These are phyloP conservation scores for Aradophagus sp. DNA, from an alignment of 1,140 invertebrate species.

Conservation along the genomic window DNA sequence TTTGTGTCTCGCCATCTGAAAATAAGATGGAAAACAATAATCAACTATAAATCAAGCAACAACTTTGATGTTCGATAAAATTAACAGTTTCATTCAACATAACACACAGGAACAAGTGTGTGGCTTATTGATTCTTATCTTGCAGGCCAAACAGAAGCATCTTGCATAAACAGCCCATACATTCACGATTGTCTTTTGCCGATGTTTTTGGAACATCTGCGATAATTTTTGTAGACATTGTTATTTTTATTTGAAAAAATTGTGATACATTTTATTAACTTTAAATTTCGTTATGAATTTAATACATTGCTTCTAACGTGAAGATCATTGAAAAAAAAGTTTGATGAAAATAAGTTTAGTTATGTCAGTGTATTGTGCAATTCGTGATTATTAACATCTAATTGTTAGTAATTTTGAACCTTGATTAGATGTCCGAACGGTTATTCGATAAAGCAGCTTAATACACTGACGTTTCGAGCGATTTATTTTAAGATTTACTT, in stretches of 20 bases:
- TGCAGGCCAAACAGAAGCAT: no score
- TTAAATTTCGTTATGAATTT: background rate
- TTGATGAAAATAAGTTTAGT: background rate
- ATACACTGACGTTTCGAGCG: constrained; percentile 29
- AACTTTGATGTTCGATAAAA: no score
- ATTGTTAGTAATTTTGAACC: constrained; percentile 17
- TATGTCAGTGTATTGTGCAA: constrained; percentile 2
- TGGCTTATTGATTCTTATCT: background rate
- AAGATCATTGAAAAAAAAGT: background rate
- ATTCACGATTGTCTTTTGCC: no score
- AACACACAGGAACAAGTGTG: no score
- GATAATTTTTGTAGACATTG: no score
- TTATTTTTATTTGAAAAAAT: no score
- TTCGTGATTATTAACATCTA: constrained; percentile 3
- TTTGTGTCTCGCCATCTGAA: constrained; percentile 62
- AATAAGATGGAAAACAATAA: background rate
- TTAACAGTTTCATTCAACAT: background rate
- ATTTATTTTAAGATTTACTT: constrained; percentile 48
- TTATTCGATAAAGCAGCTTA: constrained; percentile 12
- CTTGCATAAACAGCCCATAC: no score
- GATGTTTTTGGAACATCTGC: no score
- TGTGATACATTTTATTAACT: background rate
- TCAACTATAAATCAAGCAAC: background rate
- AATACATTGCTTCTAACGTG: background rate
- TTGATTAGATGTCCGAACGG: constrained; percentile 10